Base-by-base conservation (phyloP, 2,113 vertebrate genomes). In the Bubo scandiacus region DNA sequence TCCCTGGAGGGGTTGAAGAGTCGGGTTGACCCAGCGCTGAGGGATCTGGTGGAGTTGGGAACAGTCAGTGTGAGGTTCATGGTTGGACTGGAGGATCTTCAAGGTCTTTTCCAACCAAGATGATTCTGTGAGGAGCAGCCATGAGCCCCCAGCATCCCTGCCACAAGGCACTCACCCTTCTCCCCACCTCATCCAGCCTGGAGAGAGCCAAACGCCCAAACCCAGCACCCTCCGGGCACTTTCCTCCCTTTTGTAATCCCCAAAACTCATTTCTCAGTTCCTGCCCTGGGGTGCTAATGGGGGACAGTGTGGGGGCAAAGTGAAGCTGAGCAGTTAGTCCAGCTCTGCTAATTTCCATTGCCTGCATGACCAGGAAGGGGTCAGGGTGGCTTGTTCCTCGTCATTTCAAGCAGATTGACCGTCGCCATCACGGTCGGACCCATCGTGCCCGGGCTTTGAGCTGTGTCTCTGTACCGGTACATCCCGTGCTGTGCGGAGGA, bases 221-320 rank as follows among this genome's bases (percentile, higher is more conserved):
- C 42, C 81, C 62, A 63, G 7, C 38, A 16, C 27, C 18, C 42
- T 5, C 14, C 0, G 0, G 59, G 67, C 10, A 9, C 11, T 38
- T 40, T 26, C 26, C n/a, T 61, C 26, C 66, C 34, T 29, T 40
- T 32, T 1, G 0, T 11, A 62, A 20, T 5, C 49, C 54, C 49
- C 54, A 45, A 2, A 23, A 2, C 51, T 5, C 12, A 2, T 34
- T 13, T 26, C 68, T n/a, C 0, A 0, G 71, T 29, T 52, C 32
- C 57, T 81, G 72, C 18, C 4, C 0, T 0, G 2, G 43, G 2
- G 3, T 16, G 19, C 12, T 20, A 26, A 15, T 7, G 6, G 45
- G 27, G 29, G 15, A 7, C 15, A 0, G 3, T 16, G 68, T 0
- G 1, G 11, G 9, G 15, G 54, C 0, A 1, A 47, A 45, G 57